A percentile compares a stretch with the other conserved stretches of the same genome.
phyloP scores from a whole-genome alignment of 2,797 vertebrate genomes.

The Spheniscus humboldti region DNA sequence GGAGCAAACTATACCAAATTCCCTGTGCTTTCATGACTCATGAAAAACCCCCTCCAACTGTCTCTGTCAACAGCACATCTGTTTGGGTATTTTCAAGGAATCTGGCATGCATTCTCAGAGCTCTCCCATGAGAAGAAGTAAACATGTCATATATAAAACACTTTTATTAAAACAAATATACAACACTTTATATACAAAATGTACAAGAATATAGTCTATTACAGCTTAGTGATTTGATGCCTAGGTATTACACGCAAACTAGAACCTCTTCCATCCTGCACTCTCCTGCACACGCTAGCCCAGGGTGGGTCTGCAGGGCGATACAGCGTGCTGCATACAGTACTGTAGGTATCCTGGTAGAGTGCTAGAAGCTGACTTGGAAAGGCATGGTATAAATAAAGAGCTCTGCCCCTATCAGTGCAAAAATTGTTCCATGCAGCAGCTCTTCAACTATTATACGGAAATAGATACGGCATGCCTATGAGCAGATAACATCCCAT shows the following conservation, averaged over 20 bases:
- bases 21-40: constrained; percentile 4
- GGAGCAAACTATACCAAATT: not conserved
- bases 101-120: not conserved
- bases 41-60: not conserved
- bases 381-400: not conserved
- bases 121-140: constrained; percentile 11
- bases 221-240: constrained; percentile 20
- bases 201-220: constrained; percentile 37
- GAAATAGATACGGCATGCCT: not conserved
- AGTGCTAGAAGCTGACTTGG: not conserved
- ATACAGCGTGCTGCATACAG: not conserved
- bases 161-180: constrained; percentile 66
- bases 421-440: not conserved
- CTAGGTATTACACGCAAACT: not conserved
- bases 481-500: not conserved
- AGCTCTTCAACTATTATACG: not conserved
- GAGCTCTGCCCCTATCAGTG: constrained; percentile 24
- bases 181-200: constrained; percentile 53
- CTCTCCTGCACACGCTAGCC: no score
- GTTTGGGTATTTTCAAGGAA: not conserved
- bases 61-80: not conserved
- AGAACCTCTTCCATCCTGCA: not conserved
- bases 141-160: constrained; percentile 54
- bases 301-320: not conserved
- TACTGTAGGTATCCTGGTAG: not conserved